Percentiles rank a stretch among this genome's conserved stretches.
Conservation (phyloP, 2,113 vertebrate species). For the Miniopterus natalensis region DNA sequence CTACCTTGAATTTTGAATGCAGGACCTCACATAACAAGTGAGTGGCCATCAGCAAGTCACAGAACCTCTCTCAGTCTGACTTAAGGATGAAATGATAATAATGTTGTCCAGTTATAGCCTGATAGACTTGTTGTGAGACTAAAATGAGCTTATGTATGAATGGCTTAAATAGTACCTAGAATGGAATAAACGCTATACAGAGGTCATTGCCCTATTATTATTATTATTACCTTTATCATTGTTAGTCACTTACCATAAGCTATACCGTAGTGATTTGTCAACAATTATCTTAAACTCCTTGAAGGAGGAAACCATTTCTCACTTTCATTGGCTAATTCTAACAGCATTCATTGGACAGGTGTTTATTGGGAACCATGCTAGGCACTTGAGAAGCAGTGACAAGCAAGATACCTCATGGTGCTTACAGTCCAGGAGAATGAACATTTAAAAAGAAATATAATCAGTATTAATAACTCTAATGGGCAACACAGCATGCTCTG, state of each 20-base stretch:
- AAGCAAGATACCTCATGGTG: not conserved
- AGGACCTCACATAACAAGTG: not conserved
- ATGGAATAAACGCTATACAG: not conserved
- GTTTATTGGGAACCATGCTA: not conserved
- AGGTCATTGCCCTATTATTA: not conserved
- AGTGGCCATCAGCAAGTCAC: not conserved
- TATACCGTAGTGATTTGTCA: not conserved
- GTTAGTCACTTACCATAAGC: not conserved
- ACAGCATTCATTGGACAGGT: not conserved
- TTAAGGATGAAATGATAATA: not conserved
- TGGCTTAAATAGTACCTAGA: not conserved
- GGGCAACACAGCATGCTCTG: not conserved
- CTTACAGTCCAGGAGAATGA: not conserved
- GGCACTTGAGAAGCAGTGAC: not conserved
- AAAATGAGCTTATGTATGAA: not conserved
- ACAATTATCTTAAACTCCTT: conserved; percentile 1
- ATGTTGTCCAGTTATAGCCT: not conserved
- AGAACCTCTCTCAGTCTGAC: not conserved
- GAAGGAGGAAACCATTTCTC: conserved; percentile 12
- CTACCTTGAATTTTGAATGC: not conserved
- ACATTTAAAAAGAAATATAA: conserved; percentile 1
- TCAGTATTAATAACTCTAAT: not conserved
- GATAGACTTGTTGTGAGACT: not conserved
- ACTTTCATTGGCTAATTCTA: conserved; percentile 34
- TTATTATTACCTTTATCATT: not conserved